Conservation (phyloP, 2,888 invertebrate species). For the Rotaria macrura region DNA sequence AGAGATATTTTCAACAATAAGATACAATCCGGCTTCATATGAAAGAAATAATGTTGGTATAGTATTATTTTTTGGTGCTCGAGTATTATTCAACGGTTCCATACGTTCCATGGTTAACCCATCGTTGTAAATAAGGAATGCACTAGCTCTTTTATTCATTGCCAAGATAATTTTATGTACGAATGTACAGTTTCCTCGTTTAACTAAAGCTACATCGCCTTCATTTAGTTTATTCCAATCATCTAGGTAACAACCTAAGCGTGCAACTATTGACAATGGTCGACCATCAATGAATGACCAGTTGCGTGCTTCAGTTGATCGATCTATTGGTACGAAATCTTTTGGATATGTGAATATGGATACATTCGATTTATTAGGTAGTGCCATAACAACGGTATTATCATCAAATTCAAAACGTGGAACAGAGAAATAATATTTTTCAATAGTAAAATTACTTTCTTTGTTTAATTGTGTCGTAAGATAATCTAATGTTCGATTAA, state of each 20-base stretch:
- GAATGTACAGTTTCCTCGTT: background rate
- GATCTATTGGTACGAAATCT: background rate
- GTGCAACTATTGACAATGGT: background rate
- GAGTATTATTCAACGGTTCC: background rate
- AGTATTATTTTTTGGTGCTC: background rate
- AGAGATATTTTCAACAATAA: background rate
- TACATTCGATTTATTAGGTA: background rate
- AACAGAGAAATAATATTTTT: background rate
- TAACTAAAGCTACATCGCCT: slow-evolving; percentile 6
- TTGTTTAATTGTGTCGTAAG: background rate
- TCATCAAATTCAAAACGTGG: background rate
- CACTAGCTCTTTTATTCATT: background rate
- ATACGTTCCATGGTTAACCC: background rate
- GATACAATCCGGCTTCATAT: background rate
- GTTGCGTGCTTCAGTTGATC: background rate
- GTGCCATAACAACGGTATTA: background rate
- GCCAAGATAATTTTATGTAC: background rate
- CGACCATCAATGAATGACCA: background rate
- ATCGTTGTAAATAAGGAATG: background rate
- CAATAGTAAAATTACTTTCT: background rate
- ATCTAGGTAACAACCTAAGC: background rate
- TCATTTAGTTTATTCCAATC: background rate
- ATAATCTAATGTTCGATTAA: background rate
- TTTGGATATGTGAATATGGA: background rate
- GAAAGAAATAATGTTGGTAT: slow-evolving; percentile 8